Evolutionary conservation across 1,140 invertebrate genomes (phyloP).

Genomic region (Sminthurinus signatus): DNA sequence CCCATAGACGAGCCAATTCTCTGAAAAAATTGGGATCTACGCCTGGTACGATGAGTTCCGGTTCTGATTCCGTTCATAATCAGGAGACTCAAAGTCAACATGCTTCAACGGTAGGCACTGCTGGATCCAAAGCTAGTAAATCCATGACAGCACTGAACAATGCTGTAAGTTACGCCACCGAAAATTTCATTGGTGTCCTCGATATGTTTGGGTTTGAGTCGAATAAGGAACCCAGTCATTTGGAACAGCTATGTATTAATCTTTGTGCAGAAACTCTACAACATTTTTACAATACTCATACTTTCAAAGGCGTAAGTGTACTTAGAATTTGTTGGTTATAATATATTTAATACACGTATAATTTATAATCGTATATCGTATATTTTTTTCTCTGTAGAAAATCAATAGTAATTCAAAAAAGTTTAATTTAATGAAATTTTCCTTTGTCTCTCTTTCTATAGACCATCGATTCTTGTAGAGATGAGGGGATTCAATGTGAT

Average conservation of each 20-base stretch:
- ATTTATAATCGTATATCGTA: too few relatives aligned
- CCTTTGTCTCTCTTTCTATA: too few relatives aligned
- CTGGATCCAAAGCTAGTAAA: constrained; percentile 70
- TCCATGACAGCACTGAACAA: constrained; percentile 84
- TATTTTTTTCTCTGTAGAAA: too few relatives aligned
- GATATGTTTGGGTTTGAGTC: constrained; percentile 97
- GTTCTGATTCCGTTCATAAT: constrained; percentile 84
- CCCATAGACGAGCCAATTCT: constrained; percentile 83
- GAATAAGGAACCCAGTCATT: constrained; percentile 72
- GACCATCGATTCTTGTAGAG: constrained; percentile 83
- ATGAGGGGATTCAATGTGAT: constrained; percentile 86
- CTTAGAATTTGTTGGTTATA: too few relatives aligned
- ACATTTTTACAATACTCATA: constrained; percentile 94
- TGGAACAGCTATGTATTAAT: constrained; percentile 92
- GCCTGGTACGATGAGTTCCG: constrained; percentile 74
- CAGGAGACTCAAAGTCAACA: constrained; percentile 69
- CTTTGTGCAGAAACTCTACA: constrained; percentile 95
- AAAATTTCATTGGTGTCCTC: constrained; percentile 88
- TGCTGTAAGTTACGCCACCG: constrained; percentile 84
- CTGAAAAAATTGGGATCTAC: constrained; percentile 80
- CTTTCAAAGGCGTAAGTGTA: too few relatives aligned
- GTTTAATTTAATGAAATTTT: too few relatives aligned
- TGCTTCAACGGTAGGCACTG: constrained; percentile 74
- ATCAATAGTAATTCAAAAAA: too few relatives aligned
- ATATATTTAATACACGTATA: too few relatives aligned